A percentile compares a stretch with the other conserved stretches of the same genome.
Conservation (phyloP, 2,113 vertebrate species). For the Tupaia tana region DNA sequence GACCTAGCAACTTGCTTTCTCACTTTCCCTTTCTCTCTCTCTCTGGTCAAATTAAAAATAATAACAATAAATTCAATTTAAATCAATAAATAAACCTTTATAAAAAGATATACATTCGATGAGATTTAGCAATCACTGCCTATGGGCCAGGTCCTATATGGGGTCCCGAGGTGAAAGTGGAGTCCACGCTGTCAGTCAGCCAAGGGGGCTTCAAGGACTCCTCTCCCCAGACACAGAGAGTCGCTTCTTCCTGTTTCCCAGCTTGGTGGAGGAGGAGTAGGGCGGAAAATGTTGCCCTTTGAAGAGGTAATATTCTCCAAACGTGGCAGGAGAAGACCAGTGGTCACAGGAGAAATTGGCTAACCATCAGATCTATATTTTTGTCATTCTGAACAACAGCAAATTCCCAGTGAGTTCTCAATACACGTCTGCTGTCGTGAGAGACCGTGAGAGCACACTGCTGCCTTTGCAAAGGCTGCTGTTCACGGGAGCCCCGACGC, state of each 20-base stretch:
- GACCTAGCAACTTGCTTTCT: too few species aligned
- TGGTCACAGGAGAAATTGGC: not conserved
- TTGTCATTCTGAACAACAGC: not conserved
- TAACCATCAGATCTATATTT: constrained; percentile 1
- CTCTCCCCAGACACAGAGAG: not conserved
- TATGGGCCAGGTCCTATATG: not conserved
- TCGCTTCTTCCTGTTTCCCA: not conserved
- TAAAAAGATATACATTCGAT: not conserved
- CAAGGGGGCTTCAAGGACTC: not conserved
- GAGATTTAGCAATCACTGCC: not conserved
- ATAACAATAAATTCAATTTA: too few species aligned
- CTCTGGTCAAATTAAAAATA: too few species aligned
- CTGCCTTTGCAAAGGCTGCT: not conserved
- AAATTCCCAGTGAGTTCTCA: not conserved
- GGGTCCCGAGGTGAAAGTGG: not conserved
- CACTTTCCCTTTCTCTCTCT: too few species aligned
- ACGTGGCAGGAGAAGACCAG: not conserved
- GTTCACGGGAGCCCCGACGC: not conserved
- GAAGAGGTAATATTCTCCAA: not conserved
- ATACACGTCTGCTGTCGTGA: not conserved
- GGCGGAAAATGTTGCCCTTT: not conserved
- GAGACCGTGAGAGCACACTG: not conserved
- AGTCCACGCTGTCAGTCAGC: not conserved
- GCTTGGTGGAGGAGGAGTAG: not conserved
- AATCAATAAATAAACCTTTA: too few species aligned